Evolutionary conservation across 2,888 invertebrate species (phyloP), one percentile per base, ranked within the genome.

Genomic region (Ernsta delagoae): DNA sequence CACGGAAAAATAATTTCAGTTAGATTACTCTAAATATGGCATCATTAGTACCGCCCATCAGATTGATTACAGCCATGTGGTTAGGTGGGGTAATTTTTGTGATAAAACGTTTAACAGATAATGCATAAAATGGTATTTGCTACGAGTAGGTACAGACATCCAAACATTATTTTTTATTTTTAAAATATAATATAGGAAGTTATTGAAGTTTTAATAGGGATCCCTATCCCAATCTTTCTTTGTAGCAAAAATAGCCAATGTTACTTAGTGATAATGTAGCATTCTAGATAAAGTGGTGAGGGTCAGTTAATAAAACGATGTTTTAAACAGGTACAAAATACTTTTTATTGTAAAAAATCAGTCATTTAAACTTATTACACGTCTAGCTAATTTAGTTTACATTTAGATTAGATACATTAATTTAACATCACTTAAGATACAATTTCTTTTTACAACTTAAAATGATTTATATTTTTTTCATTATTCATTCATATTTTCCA

Each of bases 311-410:
- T n/a, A 45, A 50, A 50, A 50, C 12, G 16, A 50, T 16, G 8
- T 16, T 50, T 16, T 50, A n/a, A 50, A 50, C 50, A 50, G 50
- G 50, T 50, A 50, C 50, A 50, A 50, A 50, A 50, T 50, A 50
- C 16, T n/a, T n/a, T 50, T 50, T 50, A 50, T 50, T 50, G 16
- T 50, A 50, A 50, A 50, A 50, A 50, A 50, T 50, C 50, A 50
- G 50, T 50, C 50, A 24, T 50, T 50, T 48, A 48, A 16, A 50
- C 50, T 48, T 48, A 48, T 48, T 12, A 48, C 12, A 48, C 9
- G 48, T 12, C 12, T 50, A 50, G 16, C 7, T 16, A 50, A 16
- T 8, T 50, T 50, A 16, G 50, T 50, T 50, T 50, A 50, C 53
- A 53, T 53, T 24, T 53, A 53, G 53, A 53, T 24, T 53, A 53